These are phyloP conservation scores for Vulpes ferrilata DNA, from an alignment of 2,113 vertebrate species.

Conservation along the genomic window DNA sequence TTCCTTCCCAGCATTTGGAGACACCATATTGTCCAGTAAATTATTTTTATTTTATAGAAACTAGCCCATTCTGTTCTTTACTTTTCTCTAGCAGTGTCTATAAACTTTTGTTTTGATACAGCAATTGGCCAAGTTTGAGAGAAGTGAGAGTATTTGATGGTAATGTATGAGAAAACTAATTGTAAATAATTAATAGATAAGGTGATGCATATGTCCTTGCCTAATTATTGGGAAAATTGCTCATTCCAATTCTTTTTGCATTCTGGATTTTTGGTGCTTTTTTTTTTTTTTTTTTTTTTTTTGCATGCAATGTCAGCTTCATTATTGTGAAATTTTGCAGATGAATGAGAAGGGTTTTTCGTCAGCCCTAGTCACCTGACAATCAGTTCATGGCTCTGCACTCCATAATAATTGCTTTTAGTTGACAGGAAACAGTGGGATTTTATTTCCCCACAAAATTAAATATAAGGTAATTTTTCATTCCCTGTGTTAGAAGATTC, in stretches of 20 bases:
- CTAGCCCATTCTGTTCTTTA: neutral
- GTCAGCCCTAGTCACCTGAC: neutral
- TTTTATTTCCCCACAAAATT: neutral
- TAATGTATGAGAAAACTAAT: neutral
- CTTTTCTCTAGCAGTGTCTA: neutral
- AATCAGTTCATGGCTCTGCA: neutral
- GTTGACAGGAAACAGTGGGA: neutral
- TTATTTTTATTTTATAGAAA: neutral
- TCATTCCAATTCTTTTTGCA: neutral
- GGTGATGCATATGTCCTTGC: neutral
- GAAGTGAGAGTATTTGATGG: neutral
- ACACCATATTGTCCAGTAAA: neutral
- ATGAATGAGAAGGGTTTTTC: neutral
- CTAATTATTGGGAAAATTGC: neutral
- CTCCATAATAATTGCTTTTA: neutral
- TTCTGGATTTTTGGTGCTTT: neutral
- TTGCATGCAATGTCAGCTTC: neutral
- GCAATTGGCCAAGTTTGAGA: neutral
- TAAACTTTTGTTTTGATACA: neutral
- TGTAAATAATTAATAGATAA: conserved; percentile 32
- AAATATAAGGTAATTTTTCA: neutral
- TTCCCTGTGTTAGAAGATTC: neutral
- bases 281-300: neutral
- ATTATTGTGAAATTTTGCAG: neutral
- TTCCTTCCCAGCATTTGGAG: neutral